Conservation (phyloP, 2,113 vertebrate species). For the Dromaius novaehollandiae region DNA sequence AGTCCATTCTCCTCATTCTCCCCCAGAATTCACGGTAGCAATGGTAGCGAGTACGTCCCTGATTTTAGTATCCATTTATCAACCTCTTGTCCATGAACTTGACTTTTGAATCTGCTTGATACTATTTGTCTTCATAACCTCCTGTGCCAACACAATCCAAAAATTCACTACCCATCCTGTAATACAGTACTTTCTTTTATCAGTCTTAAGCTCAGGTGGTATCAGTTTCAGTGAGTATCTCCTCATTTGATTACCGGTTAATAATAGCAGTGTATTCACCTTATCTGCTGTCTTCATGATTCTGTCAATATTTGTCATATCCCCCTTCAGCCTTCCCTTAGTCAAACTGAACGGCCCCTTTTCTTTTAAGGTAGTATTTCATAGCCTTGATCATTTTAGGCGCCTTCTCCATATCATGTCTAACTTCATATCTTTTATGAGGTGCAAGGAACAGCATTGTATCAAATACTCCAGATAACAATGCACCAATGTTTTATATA, state of each 20-base stretch:
- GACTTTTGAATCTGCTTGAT: not conserved
- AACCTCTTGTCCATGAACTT: not conserved
- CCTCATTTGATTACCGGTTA: not conserved
- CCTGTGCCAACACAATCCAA: not conserved
- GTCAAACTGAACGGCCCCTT: not conserved
- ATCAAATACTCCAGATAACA: not conserved
- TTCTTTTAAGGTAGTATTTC: not conserved
- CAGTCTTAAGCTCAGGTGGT: not conserved
- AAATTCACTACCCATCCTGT: not conserved
- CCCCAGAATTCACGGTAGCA: not conserved
- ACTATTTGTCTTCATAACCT: not conserved
- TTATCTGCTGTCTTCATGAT: not conserved
- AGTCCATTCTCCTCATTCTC: not conserved
- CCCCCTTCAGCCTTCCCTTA: not conserved
- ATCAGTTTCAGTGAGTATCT: not conserved
- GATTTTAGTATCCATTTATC: not conserved
- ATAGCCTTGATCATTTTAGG: not conserved
- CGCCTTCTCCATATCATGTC: not conserved
- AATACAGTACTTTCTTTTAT: not conserved
- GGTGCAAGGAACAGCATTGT: not conserved
- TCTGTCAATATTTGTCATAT: not conserved
- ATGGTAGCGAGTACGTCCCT: not conserved
- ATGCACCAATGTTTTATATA: not conserved
- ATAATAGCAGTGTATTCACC: not conserved
- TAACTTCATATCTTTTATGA: not conserved